A percentile compares a stretch with the other conserved stretches of the same genome.
These are phyloP conservation scores for Ips typographus DNA, from an alignment of 1,140 invertebrate species.

Conservation along the genomic window DNA sequence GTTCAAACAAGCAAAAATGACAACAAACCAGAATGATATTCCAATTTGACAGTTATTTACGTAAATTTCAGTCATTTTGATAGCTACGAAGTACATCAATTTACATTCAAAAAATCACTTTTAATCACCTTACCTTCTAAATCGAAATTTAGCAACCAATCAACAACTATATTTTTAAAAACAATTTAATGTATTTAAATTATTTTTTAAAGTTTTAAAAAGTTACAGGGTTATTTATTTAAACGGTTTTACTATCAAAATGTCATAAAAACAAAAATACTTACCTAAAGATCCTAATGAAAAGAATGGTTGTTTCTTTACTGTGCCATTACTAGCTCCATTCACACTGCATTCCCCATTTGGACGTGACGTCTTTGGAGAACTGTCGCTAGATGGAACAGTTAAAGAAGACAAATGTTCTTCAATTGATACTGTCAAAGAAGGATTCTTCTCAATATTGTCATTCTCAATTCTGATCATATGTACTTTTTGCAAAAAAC, in stretches of 20 bases:
- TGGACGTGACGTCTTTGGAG: constrained; percentile 36
- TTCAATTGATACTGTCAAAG: constrained; percentile 36
- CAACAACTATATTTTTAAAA: no score
- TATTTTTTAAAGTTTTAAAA: no score
- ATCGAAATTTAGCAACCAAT: no score
- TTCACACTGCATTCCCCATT: constrained; percentile 29
- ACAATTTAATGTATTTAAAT: no score
- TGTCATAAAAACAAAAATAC: neutral
- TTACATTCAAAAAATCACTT: no score
- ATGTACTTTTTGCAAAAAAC: constrained; percentile 55
- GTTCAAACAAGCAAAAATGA: no score
- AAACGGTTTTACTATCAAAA: neutral
- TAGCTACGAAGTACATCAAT: no score
- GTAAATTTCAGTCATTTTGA: no score
- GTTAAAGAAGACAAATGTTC: constrained; percentile 41
- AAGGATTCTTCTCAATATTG: constrained; percentile 35
- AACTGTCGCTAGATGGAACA: constrained; percentile 40
- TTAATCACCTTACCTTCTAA: no score
- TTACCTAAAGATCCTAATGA: constrained; percentile 35
- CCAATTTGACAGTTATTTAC: no score
- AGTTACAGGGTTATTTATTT: no score
- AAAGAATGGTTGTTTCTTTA: constrained; percentile 25
- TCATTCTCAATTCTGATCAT: constrained; percentile 37
- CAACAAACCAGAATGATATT: no score
- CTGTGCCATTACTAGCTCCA: neutral